A percentile compares a stretch with the other conserved stretches of the same genome.
Evolutionary conservation across 2,797 vertebrate genomes (phyloP).

Genomic region (Xerus rutilus): DNA sequence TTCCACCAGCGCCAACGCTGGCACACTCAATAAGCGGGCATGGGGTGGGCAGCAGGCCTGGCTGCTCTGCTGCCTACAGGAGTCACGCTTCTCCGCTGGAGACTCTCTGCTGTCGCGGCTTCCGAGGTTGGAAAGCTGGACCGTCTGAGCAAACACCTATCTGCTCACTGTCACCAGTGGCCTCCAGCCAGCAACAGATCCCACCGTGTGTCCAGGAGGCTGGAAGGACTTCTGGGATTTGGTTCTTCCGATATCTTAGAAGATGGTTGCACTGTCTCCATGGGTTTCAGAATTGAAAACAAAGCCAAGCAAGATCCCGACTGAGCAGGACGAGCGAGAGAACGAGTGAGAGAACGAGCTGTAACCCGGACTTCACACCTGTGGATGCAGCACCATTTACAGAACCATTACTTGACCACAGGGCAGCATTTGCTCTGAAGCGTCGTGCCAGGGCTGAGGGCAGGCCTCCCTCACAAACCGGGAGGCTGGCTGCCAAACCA

Average conservation of each 20-base stretch:
- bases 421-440: neutral
- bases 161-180: conserved; percentile 30
- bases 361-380: too few species aligned
- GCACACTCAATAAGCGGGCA: conserved; percentile 60
- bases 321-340: neutral
- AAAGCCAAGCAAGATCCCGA: neutral
- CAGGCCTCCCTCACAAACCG: neutral
- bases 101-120: conserved; percentile 82
- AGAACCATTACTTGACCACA: neutral
- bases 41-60: conserved; percentile 74
- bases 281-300: neutral
- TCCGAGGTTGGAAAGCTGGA: conserved; percentile 70
- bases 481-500: neutral
- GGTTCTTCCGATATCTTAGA: conserved; percentile 57
- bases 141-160: conserved; percentile 13
- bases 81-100: conserved; percentile 76
- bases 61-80: conserved; percentile 77
- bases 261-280: neutral
- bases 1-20: neutral
- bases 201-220: conserved; percentile 19
- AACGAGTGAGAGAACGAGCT: neutral
- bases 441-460: fast-evolving
- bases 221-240: conserved; percentile 65
- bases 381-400: neutral
- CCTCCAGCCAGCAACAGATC: conserved; percentile 54